phyloP scores from a whole-genome alignment of 2,113 vertebrate genomes.

The Collichthys lucidus region DNA sequence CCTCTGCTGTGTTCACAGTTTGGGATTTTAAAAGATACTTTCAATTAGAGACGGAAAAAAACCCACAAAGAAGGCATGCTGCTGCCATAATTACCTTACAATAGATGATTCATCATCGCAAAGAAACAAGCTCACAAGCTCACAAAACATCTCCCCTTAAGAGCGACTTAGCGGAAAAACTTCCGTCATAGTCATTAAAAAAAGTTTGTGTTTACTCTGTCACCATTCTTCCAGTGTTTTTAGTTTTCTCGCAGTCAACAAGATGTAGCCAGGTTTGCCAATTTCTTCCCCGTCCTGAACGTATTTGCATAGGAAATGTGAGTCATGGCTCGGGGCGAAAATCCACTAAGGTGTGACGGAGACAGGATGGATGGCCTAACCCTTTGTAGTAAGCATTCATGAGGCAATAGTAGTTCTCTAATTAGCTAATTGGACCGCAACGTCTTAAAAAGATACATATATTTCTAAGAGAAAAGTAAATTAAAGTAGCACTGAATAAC shows the following conservation, averaged over 20 bases:
- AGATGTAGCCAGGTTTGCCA: slow-evolving; percentile 23
- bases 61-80: slow-evolving; percentile 17
- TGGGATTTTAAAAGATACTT: slow-evolving; percentile 54
- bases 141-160: slow-evolving; percentile 40
- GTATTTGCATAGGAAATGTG: slow-evolving; percentile 46
- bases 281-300: slow-evolving; percentile 25
- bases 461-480: slow-evolving; percentile 29
- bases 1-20: slow-evolving; percentile 52
- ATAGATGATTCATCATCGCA: slow-evolving; percentile 39
- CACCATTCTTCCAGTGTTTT: slow-evolving; percentile 34
- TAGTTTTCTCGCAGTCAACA: slow-evolving; percentile 21
- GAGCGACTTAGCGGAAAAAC: slow-evolving; percentile 33
- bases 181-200: slow-evolving; percentile 56
- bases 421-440: slow-evolving; percentile 40
- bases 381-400: slow-evolving; percentile 48
- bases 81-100: slow-evolving; percentile 53
- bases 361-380: slow-evolving; percentile 45
- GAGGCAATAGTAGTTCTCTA: slow-evolving; percentile 23
- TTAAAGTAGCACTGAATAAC: background rate
- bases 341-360: slow-evolving; percentile 44
- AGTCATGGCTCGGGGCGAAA: slow-evolving; percentile 32
- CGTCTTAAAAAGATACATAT: background rate
- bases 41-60: slow-evolving; percentile 45
- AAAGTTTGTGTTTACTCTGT: slow-evolving; percentile 39
- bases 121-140: slow-evolving; percentile 12